Conservation (phyloP, 2,888 invertebrate genomes). For the Apeira syringaria region DNA sequence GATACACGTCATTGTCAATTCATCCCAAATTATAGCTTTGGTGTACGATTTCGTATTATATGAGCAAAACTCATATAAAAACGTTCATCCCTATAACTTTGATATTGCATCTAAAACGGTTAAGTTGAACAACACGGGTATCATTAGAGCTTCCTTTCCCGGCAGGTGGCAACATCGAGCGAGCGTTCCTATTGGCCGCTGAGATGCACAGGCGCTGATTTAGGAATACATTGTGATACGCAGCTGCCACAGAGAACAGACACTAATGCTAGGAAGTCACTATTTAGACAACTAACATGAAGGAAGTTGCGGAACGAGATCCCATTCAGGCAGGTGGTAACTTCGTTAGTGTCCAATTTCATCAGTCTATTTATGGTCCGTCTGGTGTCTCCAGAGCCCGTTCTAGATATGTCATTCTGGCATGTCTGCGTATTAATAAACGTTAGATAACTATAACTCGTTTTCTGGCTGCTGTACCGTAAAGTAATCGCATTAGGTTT, state of each 20-base stretch:
- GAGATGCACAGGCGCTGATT: slow-evolving; percentile 64
- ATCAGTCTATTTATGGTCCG: slow-evolving; percentile 13
- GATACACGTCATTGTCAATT: too few species aligned
- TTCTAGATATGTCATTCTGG: slow-evolving; percentile 13
- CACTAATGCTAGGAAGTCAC: slow-evolving; percentile 49
- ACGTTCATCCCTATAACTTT: slow-evolving; percentile 37
- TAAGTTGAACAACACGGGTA: slow-evolving; percentile 37
- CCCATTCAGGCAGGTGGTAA: slow-evolving; percentile 23
- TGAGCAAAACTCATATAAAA: too few species aligned
- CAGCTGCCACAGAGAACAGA: slow-evolving; percentile 56
- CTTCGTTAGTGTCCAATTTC: slow-evolving; percentile 20
- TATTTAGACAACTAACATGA: slow-evolving; percentile 58
- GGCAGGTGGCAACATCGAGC: slow-evolving; percentile 63
- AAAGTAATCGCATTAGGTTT: too few species aligned
- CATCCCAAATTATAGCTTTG: too few species aligned
- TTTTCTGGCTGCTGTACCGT: slow-evolving; percentile 3
- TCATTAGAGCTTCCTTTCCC: slow-evolving; percentile 66
- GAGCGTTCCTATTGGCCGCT: slow-evolving; percentile 50
- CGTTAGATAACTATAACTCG: slow-evolving; percentile 14
- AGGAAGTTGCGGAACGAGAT: slow-evolving; percentile 52
- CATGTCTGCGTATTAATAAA: slow-evolving; percentile 13
- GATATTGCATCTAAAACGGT: slow-evolving; percentile 24
- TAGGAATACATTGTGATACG: slow-evolving; percentile 46
- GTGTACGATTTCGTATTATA: too few species aligned
- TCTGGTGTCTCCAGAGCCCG: slow-evolving; percentile 5